Evolutionary conservation across 2,113 vertebrate genomes (phyloP), one percentile per base, ranked within the genome.

Genomic region (Ceuthmochares aereus): DNA sequence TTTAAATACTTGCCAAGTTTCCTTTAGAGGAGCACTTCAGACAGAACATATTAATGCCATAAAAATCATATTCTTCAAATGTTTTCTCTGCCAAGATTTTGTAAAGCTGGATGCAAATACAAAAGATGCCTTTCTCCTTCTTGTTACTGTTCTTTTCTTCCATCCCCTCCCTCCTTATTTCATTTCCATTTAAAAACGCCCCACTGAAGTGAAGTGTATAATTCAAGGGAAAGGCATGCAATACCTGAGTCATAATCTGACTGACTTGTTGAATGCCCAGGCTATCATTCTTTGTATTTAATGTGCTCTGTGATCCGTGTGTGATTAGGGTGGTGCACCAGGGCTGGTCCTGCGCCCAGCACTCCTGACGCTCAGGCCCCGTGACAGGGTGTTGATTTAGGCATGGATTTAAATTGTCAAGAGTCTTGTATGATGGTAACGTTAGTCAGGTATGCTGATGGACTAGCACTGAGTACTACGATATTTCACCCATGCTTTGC

Each of bases 1-100:
- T 42, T 67, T 82, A 55, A 67, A 29, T 80, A 52, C 42, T 66
- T 87, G 47, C 52, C 64, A 87, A 27, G 26, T 67, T 89, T 90
- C 56, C 32, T 76, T 37, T 21, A 82, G 70, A 92, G 22, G 19
- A 79, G 59, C 34, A 42, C 56, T 90, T 87, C 21, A 34, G 56
- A 23, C 20, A 60, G 43, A 79, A 47, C 9, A 67, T 67, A 84
- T 23, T 23, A 87, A 63, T 60, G 26, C 60, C 10, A 7, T 56
- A 85, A 59, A 75, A 84, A 63, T 87, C 5, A 20, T 32, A 19
- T 27, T 6, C 56, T 67, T 81, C 18, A 78, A 27, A 22, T 55
- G 16, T 13, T 59, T 87, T 54, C 67, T 67, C 62, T 87, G 78
- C 47, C 54, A 89, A 58, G 42, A 6, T 70, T 89, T 78, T n/a